Evolutionary conservation across 2,888 invertebrate species (phyloP), one percentile per base, ranked within the genome.

Genomic region (Nebria brevicollis): DNA sequence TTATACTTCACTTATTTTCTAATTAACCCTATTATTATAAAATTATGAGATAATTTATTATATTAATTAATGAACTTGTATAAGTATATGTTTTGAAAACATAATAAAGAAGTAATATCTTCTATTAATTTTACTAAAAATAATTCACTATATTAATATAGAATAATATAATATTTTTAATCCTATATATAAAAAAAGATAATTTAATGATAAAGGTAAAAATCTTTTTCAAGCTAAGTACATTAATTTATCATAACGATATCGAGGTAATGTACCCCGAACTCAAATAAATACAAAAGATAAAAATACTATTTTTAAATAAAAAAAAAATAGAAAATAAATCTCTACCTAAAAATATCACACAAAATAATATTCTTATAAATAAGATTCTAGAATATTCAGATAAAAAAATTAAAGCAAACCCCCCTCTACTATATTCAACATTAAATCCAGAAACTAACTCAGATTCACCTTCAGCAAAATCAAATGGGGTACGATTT

Each of bases 191-290:
- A 92, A 92, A 86, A 92, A 86, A 88, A 92, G 89, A 90, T 89
- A 92, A 91, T 92, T 92, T 90, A 93, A 91, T 86, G 91, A 91
- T 88, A 93, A 85, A 83, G 92, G 92, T 88, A 94, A 91, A 92
- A 91, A 93, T 83, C 88, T 89, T 85, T 92, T 93, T 91, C 93
- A 94, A 89, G 92, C 91, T 88, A 94, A 91, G 91, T 91, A 91
- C 88, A 94, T 95, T 89, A 94, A 90, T 85, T 93, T 92, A 92
- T 94, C 94, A 92, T 94, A 94, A 41, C 94, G 94, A 91, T 92
- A 93, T 0, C 94, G 94, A 86, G 94, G 94, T 85, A 93, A 91
- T 72, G 93, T 91, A 0, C 92, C 93, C 0, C 94, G 94, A 85
- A 92, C 91, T 85, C 93, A 93, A 90, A 94, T 90, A 91, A 93